These are phyloP conservation scores for Rhinolophus ferrumequinum DNA, from an alignment of 2,113 vertebrate genomes.

Conservation along the genomic window DNA sequence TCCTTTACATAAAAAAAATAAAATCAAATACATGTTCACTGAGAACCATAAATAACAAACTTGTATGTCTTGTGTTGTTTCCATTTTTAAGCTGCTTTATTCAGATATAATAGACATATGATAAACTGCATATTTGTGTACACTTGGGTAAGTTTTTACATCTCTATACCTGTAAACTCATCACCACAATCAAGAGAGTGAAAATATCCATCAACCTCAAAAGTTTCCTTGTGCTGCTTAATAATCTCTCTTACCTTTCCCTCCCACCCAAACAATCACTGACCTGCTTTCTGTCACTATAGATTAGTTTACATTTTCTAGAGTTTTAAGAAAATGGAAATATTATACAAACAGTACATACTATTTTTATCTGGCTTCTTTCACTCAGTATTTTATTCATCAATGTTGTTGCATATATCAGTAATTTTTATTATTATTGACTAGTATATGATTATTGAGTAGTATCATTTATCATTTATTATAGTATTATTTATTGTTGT, in stretches of 20 bases:
- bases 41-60: neutral
- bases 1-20: neutral
- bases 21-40: neutral
- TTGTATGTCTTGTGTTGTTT: neutral
- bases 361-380: neutral
- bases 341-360: neutral
- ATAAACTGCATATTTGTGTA: neutral
- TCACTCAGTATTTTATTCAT: neutral
- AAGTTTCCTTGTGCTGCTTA: neutral
- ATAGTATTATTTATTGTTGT: neutral
- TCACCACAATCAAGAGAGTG: neutral
- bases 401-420: neutral
- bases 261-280: neutral
- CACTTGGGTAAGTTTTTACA: neutral
- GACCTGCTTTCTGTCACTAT: neutral
- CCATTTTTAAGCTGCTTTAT: conserved; percentile 3
- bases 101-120: neutral
- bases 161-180: neutral
- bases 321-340: neutral
- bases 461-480: too few relatives aligned
- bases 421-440: neutral
- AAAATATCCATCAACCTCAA: neutral
- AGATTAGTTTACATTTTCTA: neutral
- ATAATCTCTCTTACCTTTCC: neutral
- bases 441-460: too few relatives aligned